These are phyloP conservation scores for Drosophila nigrodunni DNA, from an alignment of 1,140 invertebrate genomes.

Conservation along the genomic window DNA sequence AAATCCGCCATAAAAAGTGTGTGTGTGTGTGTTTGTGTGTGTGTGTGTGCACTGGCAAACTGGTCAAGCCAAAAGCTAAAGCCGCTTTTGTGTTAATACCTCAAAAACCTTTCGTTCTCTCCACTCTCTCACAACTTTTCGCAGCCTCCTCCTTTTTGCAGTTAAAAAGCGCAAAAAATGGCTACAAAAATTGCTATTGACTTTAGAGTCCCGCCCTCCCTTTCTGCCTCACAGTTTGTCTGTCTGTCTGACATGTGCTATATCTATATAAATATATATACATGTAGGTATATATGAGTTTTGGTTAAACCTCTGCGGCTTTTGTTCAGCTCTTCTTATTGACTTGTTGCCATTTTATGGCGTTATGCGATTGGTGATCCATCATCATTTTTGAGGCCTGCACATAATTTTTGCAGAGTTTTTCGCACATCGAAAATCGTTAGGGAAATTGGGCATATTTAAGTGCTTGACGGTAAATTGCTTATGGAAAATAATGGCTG, in stretches of 20 bases:
- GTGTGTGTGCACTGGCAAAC: slow-evolving; percentile 21
- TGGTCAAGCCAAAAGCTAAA: slow-evolving; percentile 71
- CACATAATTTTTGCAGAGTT: slow-evolving; percentile 69
- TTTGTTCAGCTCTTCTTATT: slow-evolving; percentile 73
- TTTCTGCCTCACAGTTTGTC: slow-evolving; percentile 16
- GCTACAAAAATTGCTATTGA: slow-evolving; percentile 77
- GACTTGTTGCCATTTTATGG: slow-evolving; percentile 80
- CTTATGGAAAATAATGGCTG: slow-evolving; percentile 31
- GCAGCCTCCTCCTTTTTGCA: slow-evolving; percentile 28
- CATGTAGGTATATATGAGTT: not conserved
- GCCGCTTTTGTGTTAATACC: slow-evolving; percentile 81
- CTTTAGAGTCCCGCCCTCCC: slow-evolving; percentile 14
- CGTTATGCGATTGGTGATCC: slow-evolving; percentile 76
- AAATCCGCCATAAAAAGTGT: slow-evolving; percentile 79
- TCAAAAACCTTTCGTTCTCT: slow-evolving; percentile 55
- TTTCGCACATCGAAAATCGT: slow-evolving; percentile 64
- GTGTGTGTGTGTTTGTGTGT: slow-evolving; percentile 7
- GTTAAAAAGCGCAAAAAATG: slow-evolving; percentile 63
- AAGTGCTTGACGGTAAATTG: slow-evolving; percentile 27
- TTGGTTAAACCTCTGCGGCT: slow-evolving; percentile 48
- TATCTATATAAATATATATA: too few relatives aligned
- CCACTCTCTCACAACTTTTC: slow-evolving; percentile 18
- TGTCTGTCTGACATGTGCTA: slow-evolving; percentile 36
- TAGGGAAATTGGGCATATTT: slow-evolving; percentile 52
- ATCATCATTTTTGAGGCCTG: slow-evolving; percentile 66